Conservation (phyloP, 30 jellyfish, hydroid and myxozoan genomes). For the Cassiopea xamachana region DNA sequence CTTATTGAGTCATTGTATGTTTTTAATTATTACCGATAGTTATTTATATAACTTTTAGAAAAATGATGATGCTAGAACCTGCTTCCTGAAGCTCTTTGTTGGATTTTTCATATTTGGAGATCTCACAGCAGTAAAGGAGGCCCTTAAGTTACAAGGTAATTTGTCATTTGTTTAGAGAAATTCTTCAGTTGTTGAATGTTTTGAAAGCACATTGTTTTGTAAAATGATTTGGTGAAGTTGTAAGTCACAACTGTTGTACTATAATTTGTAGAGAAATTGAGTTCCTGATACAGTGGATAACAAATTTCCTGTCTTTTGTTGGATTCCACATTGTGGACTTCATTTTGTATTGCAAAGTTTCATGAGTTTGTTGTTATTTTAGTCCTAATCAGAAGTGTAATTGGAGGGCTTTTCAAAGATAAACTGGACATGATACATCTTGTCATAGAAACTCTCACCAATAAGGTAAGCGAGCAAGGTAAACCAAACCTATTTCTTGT, state of each 20-base stretch:
- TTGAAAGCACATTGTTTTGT: too few relatives aligned
- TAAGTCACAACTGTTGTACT: too few relatives aligned
- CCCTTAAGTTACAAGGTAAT: constrained; percentile 68
- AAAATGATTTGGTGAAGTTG: too few relatives aligned
- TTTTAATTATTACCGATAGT: too few relatives aligned
- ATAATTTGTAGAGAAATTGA: too few relatives aligned
- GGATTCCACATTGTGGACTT: too few relatives aligned
- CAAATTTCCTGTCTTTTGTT: too few relatives aligned
- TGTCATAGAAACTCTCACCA: constrained; percentile 35
- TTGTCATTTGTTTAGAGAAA: not conserved
- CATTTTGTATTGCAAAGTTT: too few relatives aligned
- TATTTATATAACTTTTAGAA: constrained; percentile 26
- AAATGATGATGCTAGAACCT: constrained; percentile 77
- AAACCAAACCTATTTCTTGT: not conserved
- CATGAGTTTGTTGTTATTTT: not conserved
- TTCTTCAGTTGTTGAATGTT: too few relatives aligned
- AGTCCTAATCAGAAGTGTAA: constrained; percentile 36
- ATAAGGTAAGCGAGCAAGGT: constrained; percentile 47
- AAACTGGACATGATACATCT: constrained; percentile 45
- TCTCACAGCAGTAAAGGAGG: constrained; percentile 39
- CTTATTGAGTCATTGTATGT: too few relatives aligned
- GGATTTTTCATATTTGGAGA: constrained; percentile 87
- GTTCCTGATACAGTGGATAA: too few relatives aligned
- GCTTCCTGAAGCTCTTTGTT: constrained; percentile 58
- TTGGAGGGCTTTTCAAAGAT: constrained; percentile 49